Evolutionary conservation across 2,797 vertebrate species (phyloP).

Genomic region (Aselliscus stoliczkanus): DNA sequence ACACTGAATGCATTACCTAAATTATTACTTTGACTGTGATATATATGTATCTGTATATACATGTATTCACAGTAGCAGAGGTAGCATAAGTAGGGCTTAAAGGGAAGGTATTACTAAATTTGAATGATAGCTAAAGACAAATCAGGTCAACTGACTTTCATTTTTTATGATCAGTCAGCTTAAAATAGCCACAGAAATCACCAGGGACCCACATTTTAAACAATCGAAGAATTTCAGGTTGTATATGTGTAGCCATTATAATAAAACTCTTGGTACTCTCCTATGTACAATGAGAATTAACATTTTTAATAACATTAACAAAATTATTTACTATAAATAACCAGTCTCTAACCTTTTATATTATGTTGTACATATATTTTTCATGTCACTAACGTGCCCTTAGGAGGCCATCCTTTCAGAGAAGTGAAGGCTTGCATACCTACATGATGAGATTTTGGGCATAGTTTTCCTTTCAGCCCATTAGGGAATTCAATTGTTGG

Average conservation of each 20-base stretch:
- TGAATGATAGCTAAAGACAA: background rate
- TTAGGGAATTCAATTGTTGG: background rate
- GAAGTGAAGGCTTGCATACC: background rate
- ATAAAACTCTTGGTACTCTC: background rate
- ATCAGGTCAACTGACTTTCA: background rate
- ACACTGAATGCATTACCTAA: conserved; percentile 24
- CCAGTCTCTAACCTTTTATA: background rate
- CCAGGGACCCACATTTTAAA: background rate
- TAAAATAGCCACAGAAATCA: conserved; percentile 34
- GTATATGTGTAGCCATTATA: background rate
- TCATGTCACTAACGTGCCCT: background rate
- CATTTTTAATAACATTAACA: background rate
- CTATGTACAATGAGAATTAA: background rate
- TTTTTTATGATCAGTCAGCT: background rate
- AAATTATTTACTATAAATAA: background rate
- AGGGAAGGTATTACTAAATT: conserved; percentile 14
- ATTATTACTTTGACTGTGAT: background rate
- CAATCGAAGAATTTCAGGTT: background rate
- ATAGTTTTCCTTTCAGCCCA: background rate
- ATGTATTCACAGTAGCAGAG: background rate
- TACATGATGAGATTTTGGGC: background rate
- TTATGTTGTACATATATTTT: background rate
- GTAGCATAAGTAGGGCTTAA: background rate
- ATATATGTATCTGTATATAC: background rate
- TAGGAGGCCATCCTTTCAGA: background rate